Conservation (phyloP, 2,113 vertebrate species). For the Oreamnos americanus region DNA sequence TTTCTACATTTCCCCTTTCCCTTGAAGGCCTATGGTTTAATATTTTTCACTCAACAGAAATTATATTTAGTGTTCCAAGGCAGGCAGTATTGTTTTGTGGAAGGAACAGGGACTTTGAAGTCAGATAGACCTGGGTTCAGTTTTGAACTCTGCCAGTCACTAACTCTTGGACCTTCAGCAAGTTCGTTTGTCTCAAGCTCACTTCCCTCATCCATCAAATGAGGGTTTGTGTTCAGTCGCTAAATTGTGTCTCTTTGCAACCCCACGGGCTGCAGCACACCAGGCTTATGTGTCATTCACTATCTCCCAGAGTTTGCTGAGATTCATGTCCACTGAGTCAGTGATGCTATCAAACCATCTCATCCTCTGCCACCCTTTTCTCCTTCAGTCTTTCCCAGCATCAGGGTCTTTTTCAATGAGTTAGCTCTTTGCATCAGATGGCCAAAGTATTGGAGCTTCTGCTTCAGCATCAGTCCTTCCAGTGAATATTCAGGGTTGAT, state of each 20-base stretch:
- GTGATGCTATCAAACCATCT: neutral
- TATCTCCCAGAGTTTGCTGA: neutral
- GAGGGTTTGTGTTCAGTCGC: neutral
- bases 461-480: neutral
- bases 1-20: neutral
- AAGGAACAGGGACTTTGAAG: neutral
- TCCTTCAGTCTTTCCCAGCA: neutral
- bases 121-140: neutral
- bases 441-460: neutral
- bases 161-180: neutral
- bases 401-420: neutral
- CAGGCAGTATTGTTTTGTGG: neutral
- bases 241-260: neutral
- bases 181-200: neutral
- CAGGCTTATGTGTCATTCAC: neutral
- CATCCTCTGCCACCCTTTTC: neutral
- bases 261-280: neutral
- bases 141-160: neutral
- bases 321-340: neutral
- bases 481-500: neutral
- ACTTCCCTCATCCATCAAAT: neutral
- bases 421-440: neutral
- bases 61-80: neutral
- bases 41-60: neutral
- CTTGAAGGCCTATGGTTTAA: neutral